Conservation (phyloP, 2,113 vertebrate species). For the Stigmatopora nigra region DNA sequence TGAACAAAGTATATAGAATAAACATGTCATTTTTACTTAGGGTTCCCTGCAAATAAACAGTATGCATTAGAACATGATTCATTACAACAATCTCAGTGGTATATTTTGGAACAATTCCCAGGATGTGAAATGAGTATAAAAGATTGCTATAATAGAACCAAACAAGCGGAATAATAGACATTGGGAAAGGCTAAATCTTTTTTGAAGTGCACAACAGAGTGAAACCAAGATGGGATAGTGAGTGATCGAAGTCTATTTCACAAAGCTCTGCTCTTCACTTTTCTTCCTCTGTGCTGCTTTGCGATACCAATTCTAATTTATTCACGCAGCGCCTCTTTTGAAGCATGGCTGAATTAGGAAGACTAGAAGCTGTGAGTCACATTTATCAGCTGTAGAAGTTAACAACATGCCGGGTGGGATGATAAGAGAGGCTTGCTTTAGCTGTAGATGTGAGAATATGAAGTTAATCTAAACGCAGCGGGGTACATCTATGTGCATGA, state of each 20-base stretch:
- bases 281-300: conserved; percentile 15
- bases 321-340: conserved; percentile 34
- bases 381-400: conserved; percentile 54
- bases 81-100: neutral
- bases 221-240: conserved; percentile 25
- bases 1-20: too few relatives aligned
- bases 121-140: conserved; percentile 8
- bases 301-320: conserved; percentile 47
- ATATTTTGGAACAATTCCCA: conserved; percentile 5
- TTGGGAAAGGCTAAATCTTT: conserved; percentile 16
- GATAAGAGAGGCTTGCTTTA: conserved; percentile 49
- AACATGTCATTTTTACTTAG: too few relatives aligned
- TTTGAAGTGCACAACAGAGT: conserved; percentile 25
- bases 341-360: conserved; percentile 44
- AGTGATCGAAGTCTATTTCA: conserved; percentile 38
- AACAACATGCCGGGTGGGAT: conserved; percentile 51
- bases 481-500: conserved; percentile 35
- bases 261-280: conserved; percentile 34
- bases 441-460: conserved; percentile 44
- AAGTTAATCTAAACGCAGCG: conserved; percentile 57
- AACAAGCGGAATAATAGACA: conserved; percentile 20
- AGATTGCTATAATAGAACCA: conserved; percentile 28
- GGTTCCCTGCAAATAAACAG: neutral
- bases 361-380: conserved; percentile 51
- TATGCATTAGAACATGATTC: conserved; percentile 7